phyloP scores from a whole-genome alignment of 53 echinoderm and acorn worm genomes.

The Actinopyga echinites region DNA sequence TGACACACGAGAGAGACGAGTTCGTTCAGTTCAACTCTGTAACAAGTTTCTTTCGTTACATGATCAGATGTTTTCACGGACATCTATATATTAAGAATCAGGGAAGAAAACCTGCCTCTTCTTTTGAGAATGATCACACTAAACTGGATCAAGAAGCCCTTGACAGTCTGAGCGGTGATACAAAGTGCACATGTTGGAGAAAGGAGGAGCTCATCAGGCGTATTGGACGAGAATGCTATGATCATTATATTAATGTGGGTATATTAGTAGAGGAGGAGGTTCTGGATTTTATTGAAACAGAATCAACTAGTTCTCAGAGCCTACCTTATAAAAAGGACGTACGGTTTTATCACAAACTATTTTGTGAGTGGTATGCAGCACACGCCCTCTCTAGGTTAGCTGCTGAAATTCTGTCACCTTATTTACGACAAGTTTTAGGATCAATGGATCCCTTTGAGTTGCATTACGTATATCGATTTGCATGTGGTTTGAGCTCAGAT shows the following conservation, averaged over 20 bases:
- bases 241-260: neutral
- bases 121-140: neutral
- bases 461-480: slow-evolving; percentile 5
- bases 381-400: neutral
- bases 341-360: neutral
- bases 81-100: neutral
- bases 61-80: neutral
- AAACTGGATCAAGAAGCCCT: neutral
- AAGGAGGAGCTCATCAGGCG: neutral
- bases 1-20: neutral
- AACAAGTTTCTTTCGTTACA: neutral
- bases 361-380: slow-evolving; percentile 26
- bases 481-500: neutral
- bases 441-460: neutral
- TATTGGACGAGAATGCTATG: neutral
- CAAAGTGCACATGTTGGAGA: neutral
- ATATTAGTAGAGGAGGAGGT: neutral
- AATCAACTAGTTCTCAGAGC: no score
- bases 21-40: neutral
- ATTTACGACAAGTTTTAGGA: neutral
- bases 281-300: neutral
- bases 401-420: neutral
- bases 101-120: no score
- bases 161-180: neutral
- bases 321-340: neutral